Evolutionary conservation across 1,140 invertebrate species (phyloP), one percentile per base, ranked within the genome.

Genomic region (Achatina immaculata): DNA sequence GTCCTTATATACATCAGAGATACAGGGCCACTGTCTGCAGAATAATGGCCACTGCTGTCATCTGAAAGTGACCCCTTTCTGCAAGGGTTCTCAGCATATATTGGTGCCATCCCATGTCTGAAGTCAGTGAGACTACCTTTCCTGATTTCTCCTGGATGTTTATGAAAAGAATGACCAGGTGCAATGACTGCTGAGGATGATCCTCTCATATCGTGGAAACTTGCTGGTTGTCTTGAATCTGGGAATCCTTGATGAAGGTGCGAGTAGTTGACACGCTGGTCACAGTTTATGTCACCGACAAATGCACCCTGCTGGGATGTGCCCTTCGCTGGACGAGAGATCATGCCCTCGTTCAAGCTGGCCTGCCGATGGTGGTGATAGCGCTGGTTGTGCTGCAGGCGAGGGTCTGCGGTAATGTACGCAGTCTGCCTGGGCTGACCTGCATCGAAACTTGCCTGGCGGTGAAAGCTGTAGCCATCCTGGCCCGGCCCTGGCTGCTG

Each of bases 381-480:
- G 24, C 3, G 55, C 34, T 38, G 75, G 65, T 58, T 11, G 9
- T 36, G 31, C 21, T 78, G 77, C 36, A 48, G 48, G 21, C 28
- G 43, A 38, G 62, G 42, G 65, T 69, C 62, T 24, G 62, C 48
- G 21, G 62, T 38, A 24, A 48, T 16, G 16, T 78, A 40, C 6
- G 71, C 24, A 38, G 58, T 40, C 65, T 78, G 78, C n/a, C 73
- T 77, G 40, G 42, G 82, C 65, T 43, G 83, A 40, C 75, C 75
- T n/a, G 40, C 71, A 55, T 82, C 81, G 51, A 82, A 79, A 38
- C 83, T 85, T 62, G 74, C 83, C 34, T 78, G 85, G 76, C 79
- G 81, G 45, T 81, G 80, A 79, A 65, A 83, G 58, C 73, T 45
- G 78, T 73, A 66, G 16, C 62, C 42, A 21, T 81, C 83, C 38